These are phyloP conservation scores for Noctua pronuba DNA, from an alignment of 2,888 invertebrate genomes.

Conservation along the genomic window DNA sequence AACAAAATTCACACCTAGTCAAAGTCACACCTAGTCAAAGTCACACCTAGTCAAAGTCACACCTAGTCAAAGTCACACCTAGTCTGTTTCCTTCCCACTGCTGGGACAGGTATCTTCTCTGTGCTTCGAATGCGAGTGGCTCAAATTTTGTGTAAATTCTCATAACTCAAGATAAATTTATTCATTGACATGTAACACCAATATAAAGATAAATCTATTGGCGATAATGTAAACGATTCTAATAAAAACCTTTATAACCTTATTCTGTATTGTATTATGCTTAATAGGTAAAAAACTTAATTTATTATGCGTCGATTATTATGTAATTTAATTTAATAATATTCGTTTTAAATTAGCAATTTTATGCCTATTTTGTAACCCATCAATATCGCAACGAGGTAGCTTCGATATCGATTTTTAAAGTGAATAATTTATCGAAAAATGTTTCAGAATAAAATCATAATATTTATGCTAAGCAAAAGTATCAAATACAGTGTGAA, in stretches of 20 bases:
- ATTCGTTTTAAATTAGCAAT: constrained; percentile 23
- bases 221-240: constrained; percentile 40
- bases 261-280: constrained; percentile 31
- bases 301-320: constrained; percentile 24
- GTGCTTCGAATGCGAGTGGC: not conserved
- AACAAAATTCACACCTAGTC: not conserved
- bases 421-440: not conserved
- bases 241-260: constrained; percentile 41
- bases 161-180: constrained; percentile 47
- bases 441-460: constrained; percentile 3
- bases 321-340: constrained; percentile 23
- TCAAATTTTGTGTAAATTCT: constrained; percentile 5
- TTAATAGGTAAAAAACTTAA: constrained; percentile 9
- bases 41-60: not conserved
- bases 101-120: not conserved
- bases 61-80: too few species aligned
- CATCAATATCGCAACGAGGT: not conserved
- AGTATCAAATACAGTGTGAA: constrained; percentile 15
- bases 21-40: not conserved
- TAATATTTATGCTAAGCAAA: constrained; percentile 18
- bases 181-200: constrained; percentile 38
- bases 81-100: not conserved
- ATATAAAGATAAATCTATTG: constrained; percentile 41
- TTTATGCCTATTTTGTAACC: constrained; percentile 1
- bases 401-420: constrained; percentile 14